Evolutionary conservation across 2,888 invertebrate genomes (phyloP).

Genomic region (Agrotis exclamationis): DNA sequence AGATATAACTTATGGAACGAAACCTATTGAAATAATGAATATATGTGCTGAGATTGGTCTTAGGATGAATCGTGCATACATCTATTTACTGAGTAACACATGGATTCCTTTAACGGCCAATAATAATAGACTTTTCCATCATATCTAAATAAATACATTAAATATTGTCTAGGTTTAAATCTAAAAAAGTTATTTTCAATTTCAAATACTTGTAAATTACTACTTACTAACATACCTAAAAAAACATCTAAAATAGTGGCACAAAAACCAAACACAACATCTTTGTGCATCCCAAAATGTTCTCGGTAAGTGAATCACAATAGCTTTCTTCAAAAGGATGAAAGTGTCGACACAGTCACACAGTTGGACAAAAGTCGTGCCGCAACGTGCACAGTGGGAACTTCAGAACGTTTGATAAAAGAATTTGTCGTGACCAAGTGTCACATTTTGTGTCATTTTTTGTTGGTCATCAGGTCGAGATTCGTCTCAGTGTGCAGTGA

Average conservation of each 20-base stretch:
- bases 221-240: neutral
- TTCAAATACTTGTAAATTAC: too few species aligned
- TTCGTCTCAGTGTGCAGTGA: conserved; percentile 39
- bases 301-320: conserved; percentile 36
- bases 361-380: conserved; percentile 67
- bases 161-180: too few species aligned
- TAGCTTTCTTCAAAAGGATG: conserved; percentile 65
- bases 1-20: conserved; percentile 14
- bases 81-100: too few species aligned
- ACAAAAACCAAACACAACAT: conserved; percentile 6
- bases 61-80: neutral
- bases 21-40: conserved; percentile 15
- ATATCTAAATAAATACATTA: too few species aligned
- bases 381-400: conserved; percentile 67
- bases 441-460: conserved; percentile 76
- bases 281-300: conserved; percentile 45
- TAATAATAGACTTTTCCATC: too few species aligned
- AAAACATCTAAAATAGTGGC: neutral
- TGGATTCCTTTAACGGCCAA: too few species aligned
- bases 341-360: conserved; percentile 70
- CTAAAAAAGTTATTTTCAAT: too few species aligned
- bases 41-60: neutral
- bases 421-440: conserved; percentile 76
- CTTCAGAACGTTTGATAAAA: conserved; percentile 71
- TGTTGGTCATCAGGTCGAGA: conserved; percentile 61